phyloP scores from a whole-genome alignment of 2,888 invertebrate species.

The Molanna angustata region DNA sequence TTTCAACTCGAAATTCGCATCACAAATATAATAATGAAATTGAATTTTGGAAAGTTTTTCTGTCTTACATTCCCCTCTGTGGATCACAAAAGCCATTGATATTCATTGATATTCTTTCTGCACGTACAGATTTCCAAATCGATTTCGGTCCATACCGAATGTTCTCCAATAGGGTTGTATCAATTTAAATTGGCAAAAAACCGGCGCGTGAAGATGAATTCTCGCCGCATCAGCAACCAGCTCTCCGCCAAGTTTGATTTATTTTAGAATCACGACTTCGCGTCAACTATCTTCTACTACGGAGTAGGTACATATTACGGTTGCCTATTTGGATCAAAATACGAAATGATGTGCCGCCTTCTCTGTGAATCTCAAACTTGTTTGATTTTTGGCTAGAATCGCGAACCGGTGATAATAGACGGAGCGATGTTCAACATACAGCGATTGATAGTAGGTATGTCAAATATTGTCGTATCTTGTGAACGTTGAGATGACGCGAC shows the following conservation, averaged over 20 bases:
- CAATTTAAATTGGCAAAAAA: slow-evolving; percentile 10
- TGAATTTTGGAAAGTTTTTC: too few species aligned
- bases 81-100: slow-evolving; percentile 7
- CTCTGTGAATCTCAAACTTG: too few species aligned
- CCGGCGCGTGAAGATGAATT: slow-evolving; percentile 5
- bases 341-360: too few species aligned
- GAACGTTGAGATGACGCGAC: too few species aligned
- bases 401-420: too few species aligned
- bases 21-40: not conserved
- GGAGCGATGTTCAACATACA: too few species aligned
- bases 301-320: too few species aligned
- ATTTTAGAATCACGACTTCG: not conserved
- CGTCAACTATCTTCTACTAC: not conserved
- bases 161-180: slow-evolving; percentile 7
- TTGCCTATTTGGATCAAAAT: too few species aligned
- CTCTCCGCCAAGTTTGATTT: not conserved
- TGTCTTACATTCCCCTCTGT: not conserved
- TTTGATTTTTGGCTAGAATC: too few species aligned
- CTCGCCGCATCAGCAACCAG: not conserved
- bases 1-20: too few species aligned
- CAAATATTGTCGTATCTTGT: too few species aligned
- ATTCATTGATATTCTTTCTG: slow-evolving; percentile 16
- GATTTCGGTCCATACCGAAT: slow-evolving; percentile 5
- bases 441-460: too few species aligned
- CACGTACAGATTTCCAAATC: slow-evolving; percentile 6